Percentiles rank a stretch among this genome's conserved stretches.
phyloP scores from a whole-genome alignment of 2,888 invertebrate species.

The Trachelus tabidus region DNA sequence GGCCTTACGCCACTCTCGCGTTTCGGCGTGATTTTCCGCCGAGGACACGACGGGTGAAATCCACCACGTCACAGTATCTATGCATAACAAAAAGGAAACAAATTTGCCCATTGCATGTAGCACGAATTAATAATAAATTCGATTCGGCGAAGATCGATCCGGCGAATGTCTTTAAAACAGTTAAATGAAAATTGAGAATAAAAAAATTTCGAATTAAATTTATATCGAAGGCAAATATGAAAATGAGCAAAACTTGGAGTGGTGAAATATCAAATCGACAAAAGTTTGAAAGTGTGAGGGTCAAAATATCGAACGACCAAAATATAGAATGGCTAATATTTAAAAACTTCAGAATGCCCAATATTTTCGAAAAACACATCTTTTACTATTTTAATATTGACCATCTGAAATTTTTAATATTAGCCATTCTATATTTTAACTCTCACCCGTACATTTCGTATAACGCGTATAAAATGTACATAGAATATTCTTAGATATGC shows the following conservation, averaged over 20 bases:
- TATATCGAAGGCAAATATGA: slow-evolving; percentile 4
- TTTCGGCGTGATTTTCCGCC: no score
- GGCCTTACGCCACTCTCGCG: no score
- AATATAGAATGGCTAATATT: slow-evolving; percentile 9
- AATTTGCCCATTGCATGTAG: slow-evolving; percentile 11
- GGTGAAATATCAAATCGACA: slow-evolving; percentile 4
- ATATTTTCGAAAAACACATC: not conserved
- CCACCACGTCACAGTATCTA: no score
- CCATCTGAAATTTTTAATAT: no score
- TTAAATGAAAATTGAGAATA: slow-evolving; percentile 11
- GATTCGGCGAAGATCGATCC: slow-evolving; percentile 6
- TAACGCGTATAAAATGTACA: no score
- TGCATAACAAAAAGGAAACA: no score
- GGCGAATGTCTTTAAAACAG: not conserved
- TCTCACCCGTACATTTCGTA: no score
- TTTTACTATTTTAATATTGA: no score
- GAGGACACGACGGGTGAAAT: no score
- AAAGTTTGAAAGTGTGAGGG: not conserved
- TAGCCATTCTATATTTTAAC: no score
- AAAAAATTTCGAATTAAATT: slow-evolving; percentile 9
- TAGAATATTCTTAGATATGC: no score
- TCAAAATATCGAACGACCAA: not conserved
- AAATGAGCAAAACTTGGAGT: slow-evolving; percentile 10
- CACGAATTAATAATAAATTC: slow-evolving; percentile 10
- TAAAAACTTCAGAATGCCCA: slow-evolving; percentile 4